Evolutionary conservation across 1,140 invertebrate genomes (phyloP).

Genomic region (Thaumetopoea pityocampa): DNA sequence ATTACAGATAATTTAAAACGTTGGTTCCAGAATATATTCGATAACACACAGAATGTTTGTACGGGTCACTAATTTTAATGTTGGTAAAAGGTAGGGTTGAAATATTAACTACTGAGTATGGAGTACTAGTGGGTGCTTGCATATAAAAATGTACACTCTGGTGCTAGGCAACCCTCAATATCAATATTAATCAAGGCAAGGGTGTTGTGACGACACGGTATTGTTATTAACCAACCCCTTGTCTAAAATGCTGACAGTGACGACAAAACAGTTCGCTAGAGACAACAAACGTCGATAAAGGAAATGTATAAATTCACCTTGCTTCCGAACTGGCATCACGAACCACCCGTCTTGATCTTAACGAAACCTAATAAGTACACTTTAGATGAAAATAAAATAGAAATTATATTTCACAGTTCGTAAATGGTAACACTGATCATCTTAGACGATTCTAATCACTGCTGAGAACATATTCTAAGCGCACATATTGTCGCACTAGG

Average conservation of each 20-base stretch:
- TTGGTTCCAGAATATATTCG: no score
- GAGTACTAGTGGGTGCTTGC: slow-evolving; percentile 5
- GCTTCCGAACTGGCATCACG: slow-evolving; percentile 77
- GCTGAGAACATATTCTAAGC: slow-evolving; percentile 46
- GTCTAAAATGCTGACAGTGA: slow-evolving; percentile 10
- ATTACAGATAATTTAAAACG: no score
- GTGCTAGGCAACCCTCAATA: slow-evolving; percentile 31
- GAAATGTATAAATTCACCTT: slow-evolving; percentile 61
- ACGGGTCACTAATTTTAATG: slow-evolving; percentile 7
- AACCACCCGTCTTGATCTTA: slow-evolving; percentile 68
- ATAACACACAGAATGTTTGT: no score
- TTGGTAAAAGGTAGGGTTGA: not conserved
- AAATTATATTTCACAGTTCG: slow-evolving; percentile 46
- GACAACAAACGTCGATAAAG: slow-evolving; percentile 16
- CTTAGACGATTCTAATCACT: slow-evolving; percentile 57
- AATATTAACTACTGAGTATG: slow-evolving; percentile 1
- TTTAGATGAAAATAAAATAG: slow-evolving; percentile 55
- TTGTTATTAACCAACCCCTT: slow-evolving; percentile 27
- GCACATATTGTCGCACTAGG: slow-evolving; percentile 50
- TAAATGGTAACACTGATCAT: slow-evolving; percentile 39
- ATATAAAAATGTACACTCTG: no score
- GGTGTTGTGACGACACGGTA: slow-evolving; percentile 18
- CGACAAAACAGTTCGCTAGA: slow-evolving; percentile 13
- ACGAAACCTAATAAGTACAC: slow-evolving; percentile 59
- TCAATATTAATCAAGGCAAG: slow-evolving; percentile 30